Evolutionary conservation across 2,113 vertebrate species (phyloP), one percentile per base, ranked within the genome.

Genomic region (Sorex fumeus): DNA sequence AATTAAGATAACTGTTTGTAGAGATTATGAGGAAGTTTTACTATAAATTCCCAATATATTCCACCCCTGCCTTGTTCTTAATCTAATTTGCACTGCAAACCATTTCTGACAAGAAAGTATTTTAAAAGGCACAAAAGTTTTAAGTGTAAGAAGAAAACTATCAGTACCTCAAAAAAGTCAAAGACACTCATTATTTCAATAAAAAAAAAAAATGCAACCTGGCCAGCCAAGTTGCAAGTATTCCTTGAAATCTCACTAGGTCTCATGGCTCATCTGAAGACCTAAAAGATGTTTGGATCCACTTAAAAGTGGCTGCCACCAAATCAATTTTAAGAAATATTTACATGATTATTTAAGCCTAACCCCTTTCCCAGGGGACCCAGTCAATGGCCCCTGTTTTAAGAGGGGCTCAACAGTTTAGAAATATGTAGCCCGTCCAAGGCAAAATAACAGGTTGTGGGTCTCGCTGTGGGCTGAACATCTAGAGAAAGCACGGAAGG

Each of bases 171-270:
- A 93, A 91, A 96, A 91, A 96, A 97, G 93, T 69, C 53, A 96
- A 96, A 97, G 96, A 95, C 94, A 96, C 88, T 88, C 69, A 57
- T 87, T 75, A 75, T 84, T 96, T 96, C 94, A 97, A 95, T 89
- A 40, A 40, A 40, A 40, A 40, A 40, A 40, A 96, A 96, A 94
- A 93, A 96, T 83, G 94, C 70, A 98, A 98, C 98, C 98, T 97
- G 98, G 98, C 99, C 99, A 98, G 98, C 99, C 98, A 99, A 98
- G 98, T 98, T 95, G 97, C 94, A 96, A 95, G 40, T 12, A 43
- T 13, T 85, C 32, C 91, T 79, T 15, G 70, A 91, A 5, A 91
- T 6, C 4, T 34, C 25, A 79, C 27, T 13, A 57, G 16, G 25
- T 57, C 77, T 62, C 32, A 27, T 18, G 70, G 90, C 76, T 66